Evolutionary conservation across 2,888 invertebrate species (phyloP).

Genomic region (Agrotis segetum): DNA sequence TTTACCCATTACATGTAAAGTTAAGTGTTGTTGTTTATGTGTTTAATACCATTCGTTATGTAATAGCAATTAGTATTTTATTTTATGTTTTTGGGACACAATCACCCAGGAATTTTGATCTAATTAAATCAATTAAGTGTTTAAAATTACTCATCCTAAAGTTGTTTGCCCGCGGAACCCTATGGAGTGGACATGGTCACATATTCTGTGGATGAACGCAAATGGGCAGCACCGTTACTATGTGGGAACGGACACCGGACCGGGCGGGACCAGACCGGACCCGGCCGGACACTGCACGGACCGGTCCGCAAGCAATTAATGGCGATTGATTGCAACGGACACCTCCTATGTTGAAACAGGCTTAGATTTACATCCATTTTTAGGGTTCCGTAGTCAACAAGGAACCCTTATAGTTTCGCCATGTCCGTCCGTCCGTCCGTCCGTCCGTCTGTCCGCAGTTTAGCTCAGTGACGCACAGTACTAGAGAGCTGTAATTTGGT

Average conservation of each 20-base stretch:
- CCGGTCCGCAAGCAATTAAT: constrained; percentile 45
- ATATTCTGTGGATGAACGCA: constrained; percentile 36
- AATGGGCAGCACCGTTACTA: constrained; percentile 54
- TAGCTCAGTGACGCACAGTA: too few relatives aligned
- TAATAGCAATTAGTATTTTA: constrained; percentile 1
- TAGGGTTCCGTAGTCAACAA: too few relatives aligned
- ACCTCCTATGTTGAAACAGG: constrained; percentile 4
- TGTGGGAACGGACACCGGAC: constrained; percentile 50
- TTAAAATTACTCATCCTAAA: too few relatives aligned
- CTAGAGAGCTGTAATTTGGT: too few relatives aligned
- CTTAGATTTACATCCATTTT: constrained; percentile 11
- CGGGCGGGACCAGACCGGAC: not conserved
- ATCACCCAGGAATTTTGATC: not conserved
- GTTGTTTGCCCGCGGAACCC: constrained; percentile 31
- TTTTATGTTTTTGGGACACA: not conserved
- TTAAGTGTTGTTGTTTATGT: constrained; percentile 13
- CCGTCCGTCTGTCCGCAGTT: too few relatives aligned
- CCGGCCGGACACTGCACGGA: constrained; percentile 23
- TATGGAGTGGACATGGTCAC: constrained; percentile 2
- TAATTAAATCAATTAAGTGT: not conserved
- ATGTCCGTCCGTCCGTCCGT: too few relatives aligned
- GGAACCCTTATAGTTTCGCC: too few relatives aligned
- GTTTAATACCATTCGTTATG: constrained; percentile 22
- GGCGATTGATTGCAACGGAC: constrained; percentile 35
- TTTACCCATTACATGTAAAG: not conserved